A percentile compares a stretch with the other conserved stretches of the same genome.
phyloP scores from a whole-genome alignment of 1,140 invertebrate species.

The Papilio dardanus region DNA sequence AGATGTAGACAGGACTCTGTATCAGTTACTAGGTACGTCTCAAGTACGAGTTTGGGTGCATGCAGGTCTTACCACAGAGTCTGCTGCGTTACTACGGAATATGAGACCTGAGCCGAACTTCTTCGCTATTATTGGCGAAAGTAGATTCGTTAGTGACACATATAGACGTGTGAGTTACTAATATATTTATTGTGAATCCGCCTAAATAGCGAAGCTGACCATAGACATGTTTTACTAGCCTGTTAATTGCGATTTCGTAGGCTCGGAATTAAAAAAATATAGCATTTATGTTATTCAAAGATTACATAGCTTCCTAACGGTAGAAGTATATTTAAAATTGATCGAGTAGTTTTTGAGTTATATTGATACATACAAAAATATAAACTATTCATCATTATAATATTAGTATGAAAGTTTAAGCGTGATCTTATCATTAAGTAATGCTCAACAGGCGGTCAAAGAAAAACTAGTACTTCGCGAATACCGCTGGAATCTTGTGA shows the following conservation, averaged over 20 bases:
- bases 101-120: slow-evolving; percentile 87
- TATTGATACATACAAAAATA: too few species aligned
- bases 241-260: too few species aligned
- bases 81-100: slow-evolving; percentile 76
- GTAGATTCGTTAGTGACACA: slow-evolving; percentile 66
- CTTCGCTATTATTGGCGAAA: slow-evolving; percentile 77
- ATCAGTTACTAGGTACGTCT: slow-evolving; percentile 84
- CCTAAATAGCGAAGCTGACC: too few species aligned
- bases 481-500: slow-evolving; percentile 73
- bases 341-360: too few species aligned
- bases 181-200: too few species aligned
- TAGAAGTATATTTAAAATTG: too few species aligned
- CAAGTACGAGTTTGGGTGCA: slow-evolving; percentile 85
- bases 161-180: slow-evolving; percentile 66
- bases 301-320: too few species aligned
- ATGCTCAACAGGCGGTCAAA: slow-evolving; percentile 58
- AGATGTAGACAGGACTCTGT: slow-evolving; percentile 86
- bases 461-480: slow-evolving; percentile 67
- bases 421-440: neutral
- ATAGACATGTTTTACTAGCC: too few species aligned
- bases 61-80: slow-evolving; percentile 81
- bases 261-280: too few species aligned
- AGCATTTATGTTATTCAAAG: too few species aligned
- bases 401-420: too few species aligned
- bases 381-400: too few species aligned